Conservation (phyloP, 1,140 invertebrate species). For the Nixonia krombeini region DNA sequence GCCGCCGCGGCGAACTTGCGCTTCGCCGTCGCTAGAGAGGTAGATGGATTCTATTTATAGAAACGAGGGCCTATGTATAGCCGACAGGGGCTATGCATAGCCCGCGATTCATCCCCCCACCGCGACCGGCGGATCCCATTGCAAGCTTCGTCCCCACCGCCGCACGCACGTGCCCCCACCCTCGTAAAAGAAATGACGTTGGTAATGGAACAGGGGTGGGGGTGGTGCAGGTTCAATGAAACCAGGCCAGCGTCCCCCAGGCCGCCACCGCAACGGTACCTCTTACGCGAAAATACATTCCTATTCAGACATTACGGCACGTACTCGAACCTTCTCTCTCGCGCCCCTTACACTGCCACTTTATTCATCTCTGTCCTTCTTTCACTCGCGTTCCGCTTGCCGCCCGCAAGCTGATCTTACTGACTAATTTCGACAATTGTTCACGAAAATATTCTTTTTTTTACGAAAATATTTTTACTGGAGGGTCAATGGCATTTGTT, state of each 20-base stretch:
- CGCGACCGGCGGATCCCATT: conserved; percentile 27
- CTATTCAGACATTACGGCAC: conserved; percentile 53
- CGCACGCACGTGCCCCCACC: conserved; percentile 10
- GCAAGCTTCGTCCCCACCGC: conserved; percentile 27
- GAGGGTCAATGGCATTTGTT: too few relatives aligned
- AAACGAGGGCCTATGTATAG: conserved; percentile 67
- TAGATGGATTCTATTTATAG: conserved; percentile 67
- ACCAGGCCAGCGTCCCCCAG: conserved; percentile 58
- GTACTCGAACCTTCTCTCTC: conserved; percentile 19
- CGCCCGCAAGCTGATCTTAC: too few relatives aligned
- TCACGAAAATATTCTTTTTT: too few relatives aligned
- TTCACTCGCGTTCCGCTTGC: too few relatives aligned
- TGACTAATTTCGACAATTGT: too few relatives aligned
- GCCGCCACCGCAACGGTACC: conserved; percentile 18
- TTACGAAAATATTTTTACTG: background rate
- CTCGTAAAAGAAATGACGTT: conserved; percentile 19
- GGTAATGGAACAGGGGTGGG: conserved; percentile 22
- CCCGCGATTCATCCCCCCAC: conserved; percentile 38
- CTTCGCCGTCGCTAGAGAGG: conserved; percentile 24
- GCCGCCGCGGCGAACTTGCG: conserved; percentile 29
- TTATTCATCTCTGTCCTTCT: background rate
- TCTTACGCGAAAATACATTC: conserved; percentile 56
- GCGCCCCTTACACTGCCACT: background rate
- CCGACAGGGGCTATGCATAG: conserved; percentile 65
- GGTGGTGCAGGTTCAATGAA: conserved; percentile 65